These are phyloP conservation scores for Zenarchopterus dispar DNA, from an alignment of 2,797 vertebrate species.

Conservation along the genomic window DNA sequence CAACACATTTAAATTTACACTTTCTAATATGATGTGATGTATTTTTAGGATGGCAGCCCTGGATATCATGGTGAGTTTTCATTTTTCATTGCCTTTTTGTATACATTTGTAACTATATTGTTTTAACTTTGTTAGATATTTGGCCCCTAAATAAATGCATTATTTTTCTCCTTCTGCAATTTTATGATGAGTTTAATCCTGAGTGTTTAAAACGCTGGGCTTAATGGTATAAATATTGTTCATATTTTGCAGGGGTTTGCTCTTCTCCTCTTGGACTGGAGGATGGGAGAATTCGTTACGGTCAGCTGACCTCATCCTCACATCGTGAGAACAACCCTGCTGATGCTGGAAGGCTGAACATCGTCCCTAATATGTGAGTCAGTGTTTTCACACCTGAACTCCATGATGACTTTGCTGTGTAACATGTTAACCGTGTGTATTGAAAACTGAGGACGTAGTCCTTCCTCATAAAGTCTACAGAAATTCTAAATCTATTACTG, in stretches of 20 bases:
- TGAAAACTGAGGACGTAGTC: no score
- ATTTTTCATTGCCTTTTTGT: not conserved
- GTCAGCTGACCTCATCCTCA: conserved; percentile 86
- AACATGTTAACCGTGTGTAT: no score
- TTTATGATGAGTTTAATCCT: not conserved
- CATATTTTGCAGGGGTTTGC: conserved; percentile 73
- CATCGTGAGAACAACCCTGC: conserved; percentile 83
- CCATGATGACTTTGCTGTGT: no score
- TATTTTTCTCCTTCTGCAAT: not conserved
- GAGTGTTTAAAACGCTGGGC: not conserved
- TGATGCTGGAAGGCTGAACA: conserved; percentile 85
- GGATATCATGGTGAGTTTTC: conserved; percentile 69
- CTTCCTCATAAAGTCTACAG: no score
- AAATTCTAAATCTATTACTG: no score
- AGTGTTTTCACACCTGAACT: not conserved
- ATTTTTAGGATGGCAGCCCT: conserved; percentile 65
- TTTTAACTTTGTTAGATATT: no score
- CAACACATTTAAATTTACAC: not conserved
- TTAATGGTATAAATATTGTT: not conserved
- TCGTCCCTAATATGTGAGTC: conserved; percentile 84
- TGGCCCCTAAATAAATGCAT: no score
- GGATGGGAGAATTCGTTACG: conserved; percentile 82
- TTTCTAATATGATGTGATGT: conserved; percentile 11
- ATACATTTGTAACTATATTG: not conserved
- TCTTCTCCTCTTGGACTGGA: conserved; percentile 84